A percentile compares a stretch with the other conserved stretches of the same genome.
Evolutionary conservation across 2,113 vertebrate species (phyloP).

Genomic region (Neofelis nebulosa): DNA sequence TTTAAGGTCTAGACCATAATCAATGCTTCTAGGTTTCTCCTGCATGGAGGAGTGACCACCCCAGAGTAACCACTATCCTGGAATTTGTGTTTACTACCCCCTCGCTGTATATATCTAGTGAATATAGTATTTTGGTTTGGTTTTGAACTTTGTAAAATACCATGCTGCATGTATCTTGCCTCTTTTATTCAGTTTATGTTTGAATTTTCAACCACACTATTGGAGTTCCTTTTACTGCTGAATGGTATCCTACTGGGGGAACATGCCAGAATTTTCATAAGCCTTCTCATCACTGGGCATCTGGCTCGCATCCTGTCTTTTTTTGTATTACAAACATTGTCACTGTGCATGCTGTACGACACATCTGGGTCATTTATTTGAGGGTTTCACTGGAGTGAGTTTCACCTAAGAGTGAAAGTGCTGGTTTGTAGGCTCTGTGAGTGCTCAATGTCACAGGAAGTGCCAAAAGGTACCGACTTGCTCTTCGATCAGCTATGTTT

Average conservation of each 20-base stretch:
- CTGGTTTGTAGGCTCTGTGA: neutral
- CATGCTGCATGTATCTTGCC: neutral
- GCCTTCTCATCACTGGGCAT: neutral
- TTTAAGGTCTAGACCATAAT: neutral
- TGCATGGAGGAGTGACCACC: neutral
- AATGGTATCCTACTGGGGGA: neutral
- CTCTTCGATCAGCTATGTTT: neutral
- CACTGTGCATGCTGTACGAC: neutral
- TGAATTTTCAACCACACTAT: neutral
- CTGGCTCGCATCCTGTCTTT: neutral
- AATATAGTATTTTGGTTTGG: neutral
- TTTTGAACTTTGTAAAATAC: neutral
- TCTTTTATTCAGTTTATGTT: neutral
- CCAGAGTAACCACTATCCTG: neutral
- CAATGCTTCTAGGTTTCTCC: neutral
- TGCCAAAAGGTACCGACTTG: neutral
- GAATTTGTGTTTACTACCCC: neutral
- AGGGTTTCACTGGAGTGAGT: neutral
- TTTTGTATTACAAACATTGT: neutral
- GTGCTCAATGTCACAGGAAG: neutral
- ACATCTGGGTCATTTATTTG: neutral
- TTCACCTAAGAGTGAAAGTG: neutral
- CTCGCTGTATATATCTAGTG: neutral
- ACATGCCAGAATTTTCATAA: neutral
- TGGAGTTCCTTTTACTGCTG: neutral